phyloP scores from a whole-genome alignment of 2,797 vertebrate genomes.

The Scolopax rusticola region DNA sequence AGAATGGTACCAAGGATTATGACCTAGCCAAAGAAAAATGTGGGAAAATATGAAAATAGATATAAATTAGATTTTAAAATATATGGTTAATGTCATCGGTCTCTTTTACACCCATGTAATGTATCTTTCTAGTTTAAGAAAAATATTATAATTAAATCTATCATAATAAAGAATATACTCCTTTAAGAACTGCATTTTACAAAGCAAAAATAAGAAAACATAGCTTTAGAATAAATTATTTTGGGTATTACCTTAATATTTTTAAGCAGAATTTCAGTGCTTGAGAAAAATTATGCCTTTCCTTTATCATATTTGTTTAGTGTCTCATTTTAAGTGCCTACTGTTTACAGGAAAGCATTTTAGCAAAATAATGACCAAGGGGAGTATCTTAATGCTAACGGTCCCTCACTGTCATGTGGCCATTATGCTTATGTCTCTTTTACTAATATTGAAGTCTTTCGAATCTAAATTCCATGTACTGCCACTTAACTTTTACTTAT shows the following conservation, averaged over 20 bases:
- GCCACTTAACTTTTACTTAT: background rate
- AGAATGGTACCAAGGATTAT: background rate
- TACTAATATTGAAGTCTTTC: background rate
- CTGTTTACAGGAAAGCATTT: background rate
- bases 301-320: background rate
- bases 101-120: background rate
- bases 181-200: background rate
- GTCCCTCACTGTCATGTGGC: background rate
- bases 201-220: background rate
- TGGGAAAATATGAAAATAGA: background rate
- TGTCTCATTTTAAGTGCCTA: background rate
- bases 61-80: background rate
- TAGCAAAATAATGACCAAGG: background rate
- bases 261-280: background rate
- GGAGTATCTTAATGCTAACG: background rate
- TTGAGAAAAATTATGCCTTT: background rate
- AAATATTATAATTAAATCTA: background rate
- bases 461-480: background rate
- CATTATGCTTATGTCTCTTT: background rate
- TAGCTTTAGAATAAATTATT: background rate
- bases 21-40: background rate
- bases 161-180: background rate
- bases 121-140: background rate
- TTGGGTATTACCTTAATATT: background rate
- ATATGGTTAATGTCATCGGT: background rate